Conservation (phyloP, 2,797 vertebrate genomes). For the Phylloscopus collybita region DNA sequence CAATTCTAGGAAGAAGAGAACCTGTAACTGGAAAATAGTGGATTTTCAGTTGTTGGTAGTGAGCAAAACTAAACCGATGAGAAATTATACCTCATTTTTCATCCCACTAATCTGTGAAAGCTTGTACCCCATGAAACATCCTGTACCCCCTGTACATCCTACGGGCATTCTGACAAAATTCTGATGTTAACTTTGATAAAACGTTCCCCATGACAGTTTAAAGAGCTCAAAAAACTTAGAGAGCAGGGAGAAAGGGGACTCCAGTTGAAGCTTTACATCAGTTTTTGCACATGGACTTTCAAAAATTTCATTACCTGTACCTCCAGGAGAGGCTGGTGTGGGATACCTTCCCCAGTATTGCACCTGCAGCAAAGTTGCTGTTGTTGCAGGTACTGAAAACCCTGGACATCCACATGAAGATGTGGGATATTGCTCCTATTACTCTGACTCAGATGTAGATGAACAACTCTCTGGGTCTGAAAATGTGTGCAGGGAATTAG, state of each 20-base stretch:
- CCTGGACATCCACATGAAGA: background rate
- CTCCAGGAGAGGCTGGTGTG: background rate
- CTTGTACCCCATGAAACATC: background rate
- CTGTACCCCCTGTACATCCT: background rate
- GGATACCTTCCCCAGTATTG: background rate
- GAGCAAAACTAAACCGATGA: background rate
- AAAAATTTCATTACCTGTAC: background rate
- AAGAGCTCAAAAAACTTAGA: background rate
- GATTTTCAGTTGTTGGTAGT: background rate
- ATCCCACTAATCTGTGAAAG: background rate
- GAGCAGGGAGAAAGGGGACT: background rate
- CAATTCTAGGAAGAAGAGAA: background rate
- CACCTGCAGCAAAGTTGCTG: background rate
- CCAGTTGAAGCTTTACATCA: background rate
- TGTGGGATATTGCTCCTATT: background rate
- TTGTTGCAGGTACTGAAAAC: background rate
- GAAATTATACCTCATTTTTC: background rate
- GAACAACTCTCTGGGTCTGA: rapidly evolving
- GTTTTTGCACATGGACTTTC: background rate
- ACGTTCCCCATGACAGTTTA: background rate
- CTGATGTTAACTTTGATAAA: background rate
- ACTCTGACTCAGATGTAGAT: background rate
- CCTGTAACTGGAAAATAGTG: background rate
- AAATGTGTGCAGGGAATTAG: background rate
- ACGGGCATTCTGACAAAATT: background rate